phyloP scores from a whole-genome alignment of 2,113 vertebrate species.

The Lycocorax pyrrhopterus region DNA sequence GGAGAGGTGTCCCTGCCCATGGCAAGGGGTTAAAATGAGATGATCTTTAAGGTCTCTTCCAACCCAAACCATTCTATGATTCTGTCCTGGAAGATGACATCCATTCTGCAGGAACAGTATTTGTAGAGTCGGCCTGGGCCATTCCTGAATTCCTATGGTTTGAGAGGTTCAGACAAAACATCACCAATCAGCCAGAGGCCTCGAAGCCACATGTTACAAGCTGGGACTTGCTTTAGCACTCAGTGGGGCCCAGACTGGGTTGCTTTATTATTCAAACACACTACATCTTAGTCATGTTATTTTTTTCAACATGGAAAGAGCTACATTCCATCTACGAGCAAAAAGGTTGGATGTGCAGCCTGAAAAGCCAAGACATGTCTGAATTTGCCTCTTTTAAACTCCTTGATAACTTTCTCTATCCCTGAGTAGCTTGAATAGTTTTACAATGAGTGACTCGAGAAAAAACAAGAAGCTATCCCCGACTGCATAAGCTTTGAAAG shows the following conservation, averaged over 20 bases:
- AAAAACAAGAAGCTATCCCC: neutral
- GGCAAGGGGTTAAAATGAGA: neutral
- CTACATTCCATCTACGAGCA: neutral
- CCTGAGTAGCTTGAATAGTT: neutral
- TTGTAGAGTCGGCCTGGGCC: neutral
- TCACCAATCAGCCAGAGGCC: neutral
- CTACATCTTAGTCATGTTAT: constrained; percentile 20
- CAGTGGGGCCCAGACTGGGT: neutral
- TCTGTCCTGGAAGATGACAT: neutral
- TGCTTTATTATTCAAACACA: neutral
- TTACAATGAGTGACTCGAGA: neutral
- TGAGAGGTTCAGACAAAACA: neutral
- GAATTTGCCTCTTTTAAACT: constrained; percentile 30
- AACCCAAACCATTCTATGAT: neutral
- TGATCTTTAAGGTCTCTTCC: neutral
- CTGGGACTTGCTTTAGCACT: constrained; percentile 2
- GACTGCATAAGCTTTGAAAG: neutral
- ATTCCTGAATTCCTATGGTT: constrained; percentile 2
- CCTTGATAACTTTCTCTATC: neutral
- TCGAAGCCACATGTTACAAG: neutral
- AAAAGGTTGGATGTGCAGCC: neutral
- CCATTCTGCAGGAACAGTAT: neutral
- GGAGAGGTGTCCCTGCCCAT: neutral
- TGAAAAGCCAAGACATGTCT: neutral
- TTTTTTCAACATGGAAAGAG: constrained; percentile 30